Evolutionary conservation across 2,888 invertebrate species (phyloP).

Genomic region (Tethea ocularis): DNA sequence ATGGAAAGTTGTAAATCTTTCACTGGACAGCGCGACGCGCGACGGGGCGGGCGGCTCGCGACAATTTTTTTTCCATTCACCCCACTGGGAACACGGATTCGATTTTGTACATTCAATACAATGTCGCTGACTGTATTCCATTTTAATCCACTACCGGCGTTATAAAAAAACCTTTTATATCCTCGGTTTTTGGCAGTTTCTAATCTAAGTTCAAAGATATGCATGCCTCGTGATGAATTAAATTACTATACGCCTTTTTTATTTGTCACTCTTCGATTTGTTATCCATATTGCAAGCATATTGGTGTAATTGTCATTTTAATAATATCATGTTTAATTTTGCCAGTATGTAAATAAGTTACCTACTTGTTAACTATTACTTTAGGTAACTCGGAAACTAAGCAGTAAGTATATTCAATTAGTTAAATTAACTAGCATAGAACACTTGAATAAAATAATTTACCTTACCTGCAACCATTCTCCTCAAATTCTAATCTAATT

Average conservation of each 20-base stretch:
- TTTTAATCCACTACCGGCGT: constrained; percentile 48
- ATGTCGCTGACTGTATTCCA: constrained; percentile 52
- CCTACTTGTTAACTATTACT: too few relatives aligned
- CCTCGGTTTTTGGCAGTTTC: not conserved
- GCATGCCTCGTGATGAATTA: not conserved
- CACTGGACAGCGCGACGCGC: constrained; percentile 64
- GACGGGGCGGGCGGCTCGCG: constrained; percentile 46
- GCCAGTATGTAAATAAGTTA: too few relatives aligned
- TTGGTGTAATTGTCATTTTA: too few relatives aligned
- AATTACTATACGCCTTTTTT: not conserved
- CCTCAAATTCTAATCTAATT: too few relatives aligned
- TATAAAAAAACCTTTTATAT: constrained; percentile 27
- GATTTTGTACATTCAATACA: constrained; percentile 71
- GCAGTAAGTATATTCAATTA: too few relatives aligned
- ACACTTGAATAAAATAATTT: too few relatives aligned
- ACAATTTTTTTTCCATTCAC: constrained; percentile 71
- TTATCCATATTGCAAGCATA: not conserved
- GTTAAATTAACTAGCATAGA: too few relatives aligned
- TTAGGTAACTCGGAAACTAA: too few relatives aligned
- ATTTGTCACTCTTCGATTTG: not conserved
- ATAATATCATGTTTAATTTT: too few relatives aligned
- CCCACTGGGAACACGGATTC: constrained; percentile 67
- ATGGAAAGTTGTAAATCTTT: constrained; percentile 77
- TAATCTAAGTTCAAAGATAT: constrained; percentile 7
- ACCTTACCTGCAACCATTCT: too few relatives aligned